Base-by-base conservation (phyloP, 1,140 invertebrate species). In the Drosophila grimshawi region DNA sequence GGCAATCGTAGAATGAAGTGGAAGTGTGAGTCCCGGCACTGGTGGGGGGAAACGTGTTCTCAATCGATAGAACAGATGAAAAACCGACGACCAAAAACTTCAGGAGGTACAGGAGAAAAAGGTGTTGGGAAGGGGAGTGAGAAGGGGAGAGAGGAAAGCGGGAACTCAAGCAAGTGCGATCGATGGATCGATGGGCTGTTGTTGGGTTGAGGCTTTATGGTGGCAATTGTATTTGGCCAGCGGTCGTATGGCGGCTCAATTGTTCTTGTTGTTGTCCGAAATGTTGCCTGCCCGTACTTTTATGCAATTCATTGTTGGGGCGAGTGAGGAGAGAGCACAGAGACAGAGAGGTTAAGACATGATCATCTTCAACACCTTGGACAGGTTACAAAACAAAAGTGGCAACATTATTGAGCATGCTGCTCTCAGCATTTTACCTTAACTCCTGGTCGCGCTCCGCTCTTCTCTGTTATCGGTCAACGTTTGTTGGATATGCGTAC, bases 351-450 rank as follows among this genome's bases (percentile, higher is more conserved):
- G 55, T 29, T 8, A 71, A 77, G 70, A 86, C 81, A 90, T 86
- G 88, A 90, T 90, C 86, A 90, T 90, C 88, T 90, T 90, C 88
- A 90, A 90, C 88, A 90, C 88, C 88, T 90, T 71, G 80, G 88
- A 90, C 86, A 90, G 88, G 86, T 90, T 90, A 90, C 86, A 90
- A 90, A 90, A 90, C 86, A 90, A 90, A 90, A 90, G 88, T 90
- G 88, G 86, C 86, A 90, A 90, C 88, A 90, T 90, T 90, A 90
- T 90, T 90, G 88, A 77, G 83, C 81, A 78, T 73, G 32, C 51
- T 70, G 39, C 32, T 35, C 43, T 29, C 19, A 19, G 7, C 55
- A 37, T 41, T 52, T 41, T 51, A 11, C 51, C 10, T 49, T 49
- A 43, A 35, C n/a, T 43, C 6, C 29, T 55, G 49, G 39, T n/a